A percentile compares a stretch with the other conserved stretches of the same genome.
Conservation (phyloP, 2,888 invertebrate species). For the Pogonocherus hispidulus region DNA sequence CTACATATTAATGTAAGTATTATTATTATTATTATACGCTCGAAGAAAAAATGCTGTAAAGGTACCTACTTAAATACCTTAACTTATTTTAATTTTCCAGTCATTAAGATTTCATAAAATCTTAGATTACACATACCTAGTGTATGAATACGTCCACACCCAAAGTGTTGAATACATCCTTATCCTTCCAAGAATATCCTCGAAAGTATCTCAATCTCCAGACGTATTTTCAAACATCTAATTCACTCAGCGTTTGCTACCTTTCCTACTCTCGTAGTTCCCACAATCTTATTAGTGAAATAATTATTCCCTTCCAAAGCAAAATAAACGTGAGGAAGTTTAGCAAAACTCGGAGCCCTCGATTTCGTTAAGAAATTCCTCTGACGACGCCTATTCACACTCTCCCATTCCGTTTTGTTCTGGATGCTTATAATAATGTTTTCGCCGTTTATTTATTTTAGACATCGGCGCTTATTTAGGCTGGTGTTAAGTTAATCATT, state of each 20-base stretch:
- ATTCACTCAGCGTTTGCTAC: neutral
- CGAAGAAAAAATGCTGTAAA: no score
- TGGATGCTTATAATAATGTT: constrained; percentile 19
- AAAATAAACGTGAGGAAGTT: neutral
- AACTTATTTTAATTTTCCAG: no score
- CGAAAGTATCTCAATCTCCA: neutral
- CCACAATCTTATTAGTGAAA: neutral
- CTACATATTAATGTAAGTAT: no score
- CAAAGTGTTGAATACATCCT: no score
- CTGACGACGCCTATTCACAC: neutral
- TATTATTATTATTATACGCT: no score
- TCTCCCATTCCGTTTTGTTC: constrained; percentile 1
- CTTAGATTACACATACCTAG: no score
- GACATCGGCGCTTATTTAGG: constrained; percentile 8
- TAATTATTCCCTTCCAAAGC: neutral
- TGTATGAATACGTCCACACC: no score
- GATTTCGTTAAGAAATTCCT: neutral
- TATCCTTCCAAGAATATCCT: no score
- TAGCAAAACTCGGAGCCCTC: neutral
- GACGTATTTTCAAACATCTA: neutral
- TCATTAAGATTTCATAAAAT: no score
- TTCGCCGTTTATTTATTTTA: constrained; percentile 24
- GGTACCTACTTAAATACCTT: no score
- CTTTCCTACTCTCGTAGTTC: neutral
- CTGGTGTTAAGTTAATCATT: constrained; percentile 17